Conservation (phyloP, 2,797 vertebrate species). For the Mormyrus proboscirostris region DNA sequence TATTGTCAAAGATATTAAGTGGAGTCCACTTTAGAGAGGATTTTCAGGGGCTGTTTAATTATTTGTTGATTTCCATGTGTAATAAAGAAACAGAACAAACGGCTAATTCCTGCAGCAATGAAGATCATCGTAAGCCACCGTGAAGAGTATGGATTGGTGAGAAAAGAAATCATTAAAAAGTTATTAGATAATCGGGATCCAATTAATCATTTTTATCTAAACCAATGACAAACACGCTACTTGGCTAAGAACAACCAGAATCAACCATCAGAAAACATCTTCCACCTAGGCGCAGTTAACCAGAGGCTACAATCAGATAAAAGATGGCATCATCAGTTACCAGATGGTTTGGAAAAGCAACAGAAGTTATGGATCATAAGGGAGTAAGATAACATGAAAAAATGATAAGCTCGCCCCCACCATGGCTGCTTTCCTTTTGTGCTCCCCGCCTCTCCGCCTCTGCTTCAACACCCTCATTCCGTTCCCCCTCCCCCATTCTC, state of each 20-base stretch:
- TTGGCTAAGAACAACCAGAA: background rate
- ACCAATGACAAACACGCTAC: background rate
- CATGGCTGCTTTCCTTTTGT: background rate
- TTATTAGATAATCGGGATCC: background rate
- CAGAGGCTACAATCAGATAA: background rate
- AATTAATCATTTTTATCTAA: background rate
- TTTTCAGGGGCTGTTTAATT: conserved; percentile 14
- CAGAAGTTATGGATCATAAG: background rate
- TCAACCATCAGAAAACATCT: background rate
- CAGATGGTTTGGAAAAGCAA: background rate
- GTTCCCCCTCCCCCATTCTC: background rate
- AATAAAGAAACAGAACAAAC: conserved; percentile 2
- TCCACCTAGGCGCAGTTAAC: background rate
- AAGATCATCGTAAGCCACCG: background rate
- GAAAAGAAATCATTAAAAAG: background rate
- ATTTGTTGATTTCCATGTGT: background rate
- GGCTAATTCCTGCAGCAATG: background rate
- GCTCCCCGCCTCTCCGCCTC: background rate
- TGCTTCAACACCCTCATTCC: background rate
- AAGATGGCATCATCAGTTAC: background rate
- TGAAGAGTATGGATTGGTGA: background rate
- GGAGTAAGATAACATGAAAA: background rate
- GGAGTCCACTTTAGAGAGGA: background rate
- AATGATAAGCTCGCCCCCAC: background rate
- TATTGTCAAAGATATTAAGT: background rate